phyloP scores from a whole-genome alignment of 2,888 invertebrate species.

The Luperina nickerlii region DNA sequence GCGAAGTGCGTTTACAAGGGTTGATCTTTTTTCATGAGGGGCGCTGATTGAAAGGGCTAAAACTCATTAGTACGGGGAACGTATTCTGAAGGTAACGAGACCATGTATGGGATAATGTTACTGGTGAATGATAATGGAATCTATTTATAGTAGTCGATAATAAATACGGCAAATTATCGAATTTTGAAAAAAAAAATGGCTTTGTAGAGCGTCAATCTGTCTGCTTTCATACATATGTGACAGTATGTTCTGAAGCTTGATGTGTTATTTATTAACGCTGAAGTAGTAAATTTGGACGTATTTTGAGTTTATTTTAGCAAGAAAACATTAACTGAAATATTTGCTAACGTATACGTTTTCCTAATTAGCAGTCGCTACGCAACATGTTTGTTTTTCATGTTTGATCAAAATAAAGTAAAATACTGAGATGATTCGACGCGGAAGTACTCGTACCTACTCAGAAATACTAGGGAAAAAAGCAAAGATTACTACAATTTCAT shows the following conservation, averaged over 20 bases:
- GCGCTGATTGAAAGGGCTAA: slow-evolving; percentile 84
- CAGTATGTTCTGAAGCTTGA: background rate
- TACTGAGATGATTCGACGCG: background rate
- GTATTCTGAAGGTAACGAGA: slow-evolving; percentile 67
- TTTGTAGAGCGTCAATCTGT: background rate
- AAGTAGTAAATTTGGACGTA: background rate
- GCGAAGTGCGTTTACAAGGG: slow-evolving; percentile 82
- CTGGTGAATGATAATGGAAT: slow-evolving; percentile 21
- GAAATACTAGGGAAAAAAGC: slow-evolving; percentile 5
- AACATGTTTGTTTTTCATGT: background rate
- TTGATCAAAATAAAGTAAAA: background rate
- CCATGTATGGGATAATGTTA: slow-evolving; percentile 36
- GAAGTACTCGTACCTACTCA: background rate
- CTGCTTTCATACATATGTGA: background rate
- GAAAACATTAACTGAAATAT: background rate
- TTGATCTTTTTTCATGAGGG: slow-evolving; percentile 85
- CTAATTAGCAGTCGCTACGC: background rate
- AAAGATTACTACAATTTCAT: slow-evolving; percentile 28
- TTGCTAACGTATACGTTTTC: background rate
- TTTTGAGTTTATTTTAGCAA: no score
- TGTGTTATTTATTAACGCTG: no score
- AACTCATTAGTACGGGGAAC: slow-evolving; percentile 80
- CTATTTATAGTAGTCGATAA: background rate
- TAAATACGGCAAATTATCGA: background rate
- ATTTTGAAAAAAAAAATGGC: background rate